Conservation (phyloP, 2,888 invertebrate species). For the Agriopis marginaria region DNA sequence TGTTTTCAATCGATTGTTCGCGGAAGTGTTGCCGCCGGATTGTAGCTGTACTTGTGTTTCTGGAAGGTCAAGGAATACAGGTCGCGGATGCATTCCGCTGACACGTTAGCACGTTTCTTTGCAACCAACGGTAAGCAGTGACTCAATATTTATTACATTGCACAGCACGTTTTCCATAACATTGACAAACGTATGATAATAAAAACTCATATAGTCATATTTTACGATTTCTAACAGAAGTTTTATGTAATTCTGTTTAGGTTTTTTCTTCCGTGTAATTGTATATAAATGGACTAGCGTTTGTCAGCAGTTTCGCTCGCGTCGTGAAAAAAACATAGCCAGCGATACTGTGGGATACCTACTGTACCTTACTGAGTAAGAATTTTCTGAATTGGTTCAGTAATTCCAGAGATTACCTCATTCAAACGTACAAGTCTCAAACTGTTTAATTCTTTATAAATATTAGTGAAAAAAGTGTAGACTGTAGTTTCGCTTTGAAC, state of each 20-base stretch:
- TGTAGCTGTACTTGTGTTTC: conserved; percentile 60
- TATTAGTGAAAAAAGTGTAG: no score
- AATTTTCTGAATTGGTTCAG: no score
- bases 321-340: no score
- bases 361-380: no score
- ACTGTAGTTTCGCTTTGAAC: no score
- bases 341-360: no score
- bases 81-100: conserved; percentile 51
- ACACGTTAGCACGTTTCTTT: conserved; percentile 45
- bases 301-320: no score
- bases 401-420: no score
- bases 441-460: no score
- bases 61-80: conserved; percentile 67
- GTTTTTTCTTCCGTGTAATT: conserved; percentile 3
- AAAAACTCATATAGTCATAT: conserved; percentile 15
- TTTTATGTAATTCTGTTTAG: conserved; percentile 10
- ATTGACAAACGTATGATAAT: conserved; percentile 34
- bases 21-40: conserved; percentile 59
- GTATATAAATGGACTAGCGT: background rate
- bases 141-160: conserved; percentile 36
- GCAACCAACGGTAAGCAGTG: conserved; percentile 57
- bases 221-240: conserved; percentile 24
- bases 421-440: no score
- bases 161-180: conserved; percentile 43
- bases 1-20: conserved; percentile 50